A percentile compares a stretch with the other conserved stretches of the same genome.
Conservation (phyloP, 2,113 vertebrate genomes). For the Erythrocercus mccallii region DNA sequence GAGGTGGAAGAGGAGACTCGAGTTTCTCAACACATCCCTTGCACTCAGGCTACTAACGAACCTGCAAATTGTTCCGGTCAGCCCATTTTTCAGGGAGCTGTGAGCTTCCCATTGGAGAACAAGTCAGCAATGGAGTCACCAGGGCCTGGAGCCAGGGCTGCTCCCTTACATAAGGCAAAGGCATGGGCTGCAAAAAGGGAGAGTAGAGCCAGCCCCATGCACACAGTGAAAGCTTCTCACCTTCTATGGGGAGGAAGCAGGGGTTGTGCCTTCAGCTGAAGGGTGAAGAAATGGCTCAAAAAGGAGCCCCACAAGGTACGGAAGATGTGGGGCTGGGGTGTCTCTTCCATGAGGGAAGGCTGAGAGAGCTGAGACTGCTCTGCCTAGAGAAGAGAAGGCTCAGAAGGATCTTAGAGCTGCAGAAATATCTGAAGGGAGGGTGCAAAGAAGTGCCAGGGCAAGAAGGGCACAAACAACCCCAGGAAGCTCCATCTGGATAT, state of each 20-base stretch:
- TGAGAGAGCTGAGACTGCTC: not conserved
- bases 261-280: not conserved
- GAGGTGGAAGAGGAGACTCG: not conserved
- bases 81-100: not conserved
- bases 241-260: fast-evolving
- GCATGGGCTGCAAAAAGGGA: not conserved
- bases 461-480: not conserved
- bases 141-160: not conserved
- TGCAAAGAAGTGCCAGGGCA: not conserved
- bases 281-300: not conserved
- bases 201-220: not conserved
- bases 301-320: not conserved
- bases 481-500: not conserved
- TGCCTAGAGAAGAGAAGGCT: not conserved
- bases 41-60: not conserved
- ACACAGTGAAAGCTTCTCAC: fast-evolving
- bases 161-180: not conserved
- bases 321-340: no score
- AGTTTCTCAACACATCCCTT: not conserved
- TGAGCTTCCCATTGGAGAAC: not conserved
- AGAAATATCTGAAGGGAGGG: not conserved
- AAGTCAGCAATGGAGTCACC: not conserved
- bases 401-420: not conserved
- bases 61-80: not conserved
- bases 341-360: not conserved